phyloP scores from a whole-genome alignment of 2,113 vertebrate genomes.

The Megatriorchis doriae region DNA sequence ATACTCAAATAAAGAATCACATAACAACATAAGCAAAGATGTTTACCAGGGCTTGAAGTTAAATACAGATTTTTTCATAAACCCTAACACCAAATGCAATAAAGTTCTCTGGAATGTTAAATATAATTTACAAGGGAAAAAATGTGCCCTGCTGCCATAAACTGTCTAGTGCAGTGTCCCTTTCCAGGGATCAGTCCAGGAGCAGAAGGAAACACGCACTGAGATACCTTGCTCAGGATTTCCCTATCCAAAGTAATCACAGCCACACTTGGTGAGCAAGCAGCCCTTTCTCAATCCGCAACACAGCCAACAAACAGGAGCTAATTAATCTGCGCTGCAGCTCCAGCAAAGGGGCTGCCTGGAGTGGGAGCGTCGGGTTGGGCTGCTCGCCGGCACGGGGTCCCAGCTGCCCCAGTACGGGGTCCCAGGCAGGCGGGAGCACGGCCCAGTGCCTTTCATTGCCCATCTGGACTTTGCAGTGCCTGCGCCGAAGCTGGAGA shows the following conservation, averaged over 20 bases:
- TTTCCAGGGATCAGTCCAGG: neutral
- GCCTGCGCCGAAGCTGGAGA: neutral
- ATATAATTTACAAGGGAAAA: constrained; percentile 73
- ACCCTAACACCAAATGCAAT: constrained; percentile 72
- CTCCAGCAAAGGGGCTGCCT: neutral
- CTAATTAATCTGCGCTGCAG: constrained; percentile 2
- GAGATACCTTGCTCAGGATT: neutral
- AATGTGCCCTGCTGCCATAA: constrained; percentile 33
- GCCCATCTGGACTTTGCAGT: constrained; percentile 11
- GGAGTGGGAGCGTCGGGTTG: neutral
- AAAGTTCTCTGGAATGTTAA: constrained; percentile 79
- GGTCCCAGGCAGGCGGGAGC: neutral
- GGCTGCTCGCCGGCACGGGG: neutral
- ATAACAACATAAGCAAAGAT: constrained; percentile 78
- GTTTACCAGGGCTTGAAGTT: constrained; percentile 84
- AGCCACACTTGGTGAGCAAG: neutral
- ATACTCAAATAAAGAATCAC: constrained; percentile 79
- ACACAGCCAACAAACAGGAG: neutral
- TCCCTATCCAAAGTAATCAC: neutral
- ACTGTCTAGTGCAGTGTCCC: neutral
- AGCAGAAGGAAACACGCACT: neutral
- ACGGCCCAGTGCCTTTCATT: neutral
- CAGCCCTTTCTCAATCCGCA: neutral
- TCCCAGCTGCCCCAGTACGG: neutral
- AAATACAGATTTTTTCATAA: constrained; percentile 82